A percentile compares a stretch with the other conserved stretches of the same genome.
Conservation (phyloP, 2,888 invertebrate genomes). For the Drosophila setosimentum region DNA sequence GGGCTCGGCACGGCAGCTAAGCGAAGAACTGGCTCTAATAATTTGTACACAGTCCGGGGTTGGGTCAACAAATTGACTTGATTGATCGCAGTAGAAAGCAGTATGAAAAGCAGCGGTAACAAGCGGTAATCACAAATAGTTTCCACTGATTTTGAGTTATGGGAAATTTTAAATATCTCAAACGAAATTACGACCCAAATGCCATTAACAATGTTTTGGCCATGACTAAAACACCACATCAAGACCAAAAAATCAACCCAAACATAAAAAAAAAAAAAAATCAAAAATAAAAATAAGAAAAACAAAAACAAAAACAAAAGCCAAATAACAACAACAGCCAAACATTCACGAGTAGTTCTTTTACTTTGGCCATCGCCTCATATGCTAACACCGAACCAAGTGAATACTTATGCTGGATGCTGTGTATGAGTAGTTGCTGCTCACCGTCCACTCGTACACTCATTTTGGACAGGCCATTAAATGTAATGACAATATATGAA, state of each 20-base stretch:
- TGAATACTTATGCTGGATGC: constrained; percentile 44
- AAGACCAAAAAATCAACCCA: constrained; percentile 19
- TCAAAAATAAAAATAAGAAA: neutral
- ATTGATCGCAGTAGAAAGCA: constrained; percentile 76
- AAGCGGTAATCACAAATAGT: constrained; percentile 82
- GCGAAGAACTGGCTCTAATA: constrained; percentile 42
- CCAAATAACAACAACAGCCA: constrained; percentile 26
- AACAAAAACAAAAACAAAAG: constrained; percentile 5
- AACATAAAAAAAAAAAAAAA: constrained; percentile 21
- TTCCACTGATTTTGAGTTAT: constrained; percentile 83
- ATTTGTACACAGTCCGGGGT: constrained; percentile 55
- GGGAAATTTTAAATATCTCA: constrained; percentile 75
- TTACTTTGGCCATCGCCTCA: constrained; percentile 40
- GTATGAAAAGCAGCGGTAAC: constrained; percentile 72
- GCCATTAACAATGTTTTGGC: constrained; percentile 76
- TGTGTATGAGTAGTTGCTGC: constrained; percentile 33
- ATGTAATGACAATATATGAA: constrained; percentile 81
- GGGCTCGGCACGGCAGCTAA: neutral
- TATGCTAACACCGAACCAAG: constrained; percentile 57
- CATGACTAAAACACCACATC: constrained; percentile 53
- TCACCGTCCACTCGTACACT: constrained; percentile 34
- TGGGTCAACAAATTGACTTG: constrained; percentile 71
- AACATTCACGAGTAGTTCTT: constrained; percentile 40
- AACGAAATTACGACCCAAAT: constrained; percentile 76
- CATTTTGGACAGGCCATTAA: constrained; percentile 72